phyloP scores from a whole-genome alignment of 1,140 invertebrate genomes.

The Bicyclus anynana region DNA sequence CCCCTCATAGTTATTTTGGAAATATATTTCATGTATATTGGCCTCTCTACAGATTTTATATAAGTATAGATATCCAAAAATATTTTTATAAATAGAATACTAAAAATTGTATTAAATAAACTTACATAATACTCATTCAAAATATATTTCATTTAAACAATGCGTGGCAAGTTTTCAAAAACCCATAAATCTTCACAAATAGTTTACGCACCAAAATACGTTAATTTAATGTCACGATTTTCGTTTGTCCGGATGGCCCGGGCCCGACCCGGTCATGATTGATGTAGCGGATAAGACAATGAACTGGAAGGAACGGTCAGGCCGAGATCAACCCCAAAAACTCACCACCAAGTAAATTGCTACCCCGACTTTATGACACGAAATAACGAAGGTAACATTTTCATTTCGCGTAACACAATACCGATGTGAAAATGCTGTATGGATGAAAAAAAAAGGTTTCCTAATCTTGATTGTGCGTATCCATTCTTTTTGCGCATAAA shows the following conservation, averaged over 20 bases:
- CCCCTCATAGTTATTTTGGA: too few relatives aligned
- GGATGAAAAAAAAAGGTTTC: slow-evolving; percentile 14
- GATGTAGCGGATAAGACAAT: slow-evolving; percentile 50
- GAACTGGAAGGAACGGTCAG: slow-evolving; percentile 48
- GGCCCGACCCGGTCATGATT: slow-evolving; percentile 38
- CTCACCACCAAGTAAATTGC: not conserved
- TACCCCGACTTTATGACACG: slow-evolving; percentile 15
- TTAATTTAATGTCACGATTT: slow-evolving; percentile 13
- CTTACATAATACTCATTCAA: too few relatives aligned
- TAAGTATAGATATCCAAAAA: too few relatives aligned
- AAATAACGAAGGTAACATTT: slow-evolving; percentile 26
- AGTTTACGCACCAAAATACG: too few relatives aligned
- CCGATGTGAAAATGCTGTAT: slow-evolving; percentile 19
- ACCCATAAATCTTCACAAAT: too few relatives aligned
- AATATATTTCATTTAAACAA: too few relatives aligned
- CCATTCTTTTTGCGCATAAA: slow-evolving; percentile 13
- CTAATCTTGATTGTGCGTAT: slow-evolving; percentile 11
- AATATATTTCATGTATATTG: too few relatives aligned
- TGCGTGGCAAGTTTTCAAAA: too few relatives aligned
- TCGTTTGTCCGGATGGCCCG: slow-evolving; percentile 23
- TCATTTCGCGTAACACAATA: slow-evolving; percentile 18
- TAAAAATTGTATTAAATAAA: too few relatives aligned
- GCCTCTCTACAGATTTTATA: too few relatives aligned
- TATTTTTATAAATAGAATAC: too few relatives aligned
- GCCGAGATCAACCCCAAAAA: slow-evolving; percentile 2